Evolutionary conservation across 2,113 vertebrate species (phyloP), one percentile per base, ranked within the genome.

Genomic region (Zeus faber): DNA sequence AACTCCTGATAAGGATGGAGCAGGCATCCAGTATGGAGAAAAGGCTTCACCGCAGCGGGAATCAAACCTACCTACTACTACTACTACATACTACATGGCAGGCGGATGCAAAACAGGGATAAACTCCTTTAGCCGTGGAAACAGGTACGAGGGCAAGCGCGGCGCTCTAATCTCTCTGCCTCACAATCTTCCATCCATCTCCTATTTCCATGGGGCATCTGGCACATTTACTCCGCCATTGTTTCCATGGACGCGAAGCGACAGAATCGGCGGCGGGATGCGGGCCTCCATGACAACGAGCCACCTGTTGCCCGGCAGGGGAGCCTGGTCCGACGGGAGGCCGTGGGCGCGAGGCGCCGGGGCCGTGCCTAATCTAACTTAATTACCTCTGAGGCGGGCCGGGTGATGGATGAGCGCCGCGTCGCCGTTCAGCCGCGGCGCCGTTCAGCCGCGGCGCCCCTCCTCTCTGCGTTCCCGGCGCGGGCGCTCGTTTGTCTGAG

Each of bases 281-380:
- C 58, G 54, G 63, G 71, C 74, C 82, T 60, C 65, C 70, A 66
- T 67, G 74, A 56, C 59, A 20, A 76, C 73, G 56, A 56, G 53
- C 81, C 88, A 89, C 87, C 89, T 89, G 89, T 89, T 85, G 84
- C 77, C 85, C 63, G 40, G 72, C 65, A 29, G 60, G 73, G 74
- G n/a, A n/a, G 62, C 79, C 76, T 78, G 82, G 80, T 83, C 74
- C 86, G 83, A 60, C 65, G 78, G 62, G 67, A 72, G 79, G 84
- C 16, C 7, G 71, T 76, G 75, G 59, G 69, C 53, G 73, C 65
- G 13, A 39, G 39, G 62, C 59, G 65, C 37, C 27, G 54, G 67
- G 56, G 59, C 49, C 22, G 65, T 58, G 54, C 74, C 40, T 77
- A 74, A 83, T 81, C 77, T 73, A 70, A 79, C 69, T 77, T 83